phyloP scores from a whole-genome alignment of 2,888 invertebrate genomes.

The Rapana venosa region DNA sequence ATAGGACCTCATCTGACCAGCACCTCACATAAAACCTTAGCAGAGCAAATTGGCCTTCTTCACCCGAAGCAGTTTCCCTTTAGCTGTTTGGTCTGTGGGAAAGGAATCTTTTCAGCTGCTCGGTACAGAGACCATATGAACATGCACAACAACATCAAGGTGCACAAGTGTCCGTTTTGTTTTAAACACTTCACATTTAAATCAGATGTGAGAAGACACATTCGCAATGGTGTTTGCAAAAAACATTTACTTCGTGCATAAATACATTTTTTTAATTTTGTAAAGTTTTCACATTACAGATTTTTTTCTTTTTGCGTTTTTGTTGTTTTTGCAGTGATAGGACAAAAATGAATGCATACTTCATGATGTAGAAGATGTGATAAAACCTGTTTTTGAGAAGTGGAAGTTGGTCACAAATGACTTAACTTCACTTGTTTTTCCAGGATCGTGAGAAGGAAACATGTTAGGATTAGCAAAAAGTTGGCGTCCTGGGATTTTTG shows the following conservation, averaged over 20 bases:
- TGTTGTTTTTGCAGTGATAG: neutral
- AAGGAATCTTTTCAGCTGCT: constrained; percentile 9
- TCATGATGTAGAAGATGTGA: too few species aligned
- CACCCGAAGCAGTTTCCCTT: constrained; percentile 3
- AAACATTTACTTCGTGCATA: neutral
- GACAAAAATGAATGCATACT: neutral
- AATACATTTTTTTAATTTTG: neutral
- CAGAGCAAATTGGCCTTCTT: neutral
- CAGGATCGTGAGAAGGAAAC: constrained; percentile 3
- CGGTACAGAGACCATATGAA: constrained; percentile 28
- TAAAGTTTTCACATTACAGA: neutral
- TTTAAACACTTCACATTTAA: constrained; percentile 13
- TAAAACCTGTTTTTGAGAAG: too few species aligned
- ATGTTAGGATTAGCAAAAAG: neutral
- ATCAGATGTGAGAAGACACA: constrained; percentile 10
- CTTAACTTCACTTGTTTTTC: constrained; percentile 18
- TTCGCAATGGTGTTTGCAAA: constrained; percentile 21
- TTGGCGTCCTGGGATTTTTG: neutral
- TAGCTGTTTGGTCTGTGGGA: constrained; percentile 16
- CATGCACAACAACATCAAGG: constrained; percentile 34
- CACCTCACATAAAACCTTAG: neutral
- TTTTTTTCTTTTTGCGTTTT: neutral
- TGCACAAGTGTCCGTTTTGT: constrained; percentile 22
- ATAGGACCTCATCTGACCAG: constrained; percentile 13
- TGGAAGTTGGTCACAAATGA: neutral